Conservation (phyloP, 2,113 vertebrate species). For the Gymnocephalus cernua region DNA sequence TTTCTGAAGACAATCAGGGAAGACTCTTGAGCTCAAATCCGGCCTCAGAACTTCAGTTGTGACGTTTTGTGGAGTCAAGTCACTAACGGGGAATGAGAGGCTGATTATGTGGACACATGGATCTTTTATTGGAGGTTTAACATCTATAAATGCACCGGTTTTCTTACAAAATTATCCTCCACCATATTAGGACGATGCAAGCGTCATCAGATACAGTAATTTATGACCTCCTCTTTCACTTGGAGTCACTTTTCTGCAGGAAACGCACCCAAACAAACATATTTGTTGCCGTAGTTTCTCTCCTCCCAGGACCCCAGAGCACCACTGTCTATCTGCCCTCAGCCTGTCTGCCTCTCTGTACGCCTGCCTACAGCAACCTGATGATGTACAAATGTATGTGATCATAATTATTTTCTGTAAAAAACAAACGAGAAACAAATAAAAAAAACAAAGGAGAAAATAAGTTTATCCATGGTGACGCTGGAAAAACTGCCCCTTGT, state of each 20-base stretch:
- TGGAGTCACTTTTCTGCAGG: background rate
- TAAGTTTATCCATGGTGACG: constrained; percentile 33
- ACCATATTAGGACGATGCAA: background rate
- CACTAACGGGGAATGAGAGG: background rate
- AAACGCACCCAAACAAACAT: background rate
- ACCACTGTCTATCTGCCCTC: constrained; percentile 61
- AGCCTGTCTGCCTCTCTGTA: constrained; percentile 40
- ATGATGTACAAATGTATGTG: constrained; percentile 72
- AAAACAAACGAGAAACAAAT: constrained; percentile 4
- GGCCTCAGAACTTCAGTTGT: background rate
- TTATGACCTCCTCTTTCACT: background rate
- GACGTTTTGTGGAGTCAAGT: background rate
- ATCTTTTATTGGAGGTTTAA: background rate
- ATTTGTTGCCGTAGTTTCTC: constrained; percentile 3
- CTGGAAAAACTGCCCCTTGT: constrained; percentile 38
- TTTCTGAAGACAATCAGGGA: constrained; percentile 25
- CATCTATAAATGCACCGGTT: too few relatives aligned
- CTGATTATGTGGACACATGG: background rate
- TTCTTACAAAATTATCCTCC: background rate
- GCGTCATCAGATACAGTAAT: background rate
- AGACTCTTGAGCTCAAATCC: too few relatives aligned
- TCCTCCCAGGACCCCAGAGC: constrained; percentile 60
- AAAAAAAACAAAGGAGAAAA: constrained; percentile 26
- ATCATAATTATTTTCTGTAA: constrained; percentile 72
- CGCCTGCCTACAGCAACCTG: constrained; percentile 60